Base-by-base conservation (phyloP, 2,113 vertebrate species). In the Ophthalmolycus amberensis region DNA sequence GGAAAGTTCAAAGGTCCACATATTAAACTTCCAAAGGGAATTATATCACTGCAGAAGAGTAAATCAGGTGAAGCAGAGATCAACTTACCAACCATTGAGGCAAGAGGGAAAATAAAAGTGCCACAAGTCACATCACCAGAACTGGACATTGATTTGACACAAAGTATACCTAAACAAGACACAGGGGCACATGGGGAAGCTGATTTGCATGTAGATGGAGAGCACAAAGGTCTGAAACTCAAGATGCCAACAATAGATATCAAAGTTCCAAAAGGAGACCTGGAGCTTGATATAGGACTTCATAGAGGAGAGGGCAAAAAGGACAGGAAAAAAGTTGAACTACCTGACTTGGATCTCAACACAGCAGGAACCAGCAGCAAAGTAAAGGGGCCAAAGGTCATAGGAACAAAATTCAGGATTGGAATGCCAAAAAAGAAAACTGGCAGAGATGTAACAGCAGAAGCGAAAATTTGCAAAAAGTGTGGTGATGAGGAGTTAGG, bases 371-470 rank as follows among this genome's bases (percentile, higher is more conserved):
- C 54, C 0, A 91, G 79, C 11, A 27, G 18, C 0, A 93, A 91
- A 80, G 75, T 37, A 25, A 94, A 94, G 32, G 94, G 84, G 0
- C 68, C 90, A 48, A 88, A 89, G 80, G 66, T 94, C 11, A 96
- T 94, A 90, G 93, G 93, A 71, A 90, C 91, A 22, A 94, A 93
- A 71, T 93, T 95, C 32, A 93, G 94, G 75, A 94, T 94, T 38
- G 93, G 91, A 71, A 88, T 90, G 82, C 90, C 93, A 71, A 95
- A 95, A 76, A 91, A 85, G 83, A 95, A 94, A 74, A 66, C 71
- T 9, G 80, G 76, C 27, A 72, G 10, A 72, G 81, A 90, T 32
- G 46, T 69, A 0, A 90, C 80, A 52, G 77, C 74, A 4, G 93
- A 94, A 32, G 54, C 14, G 8, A 90, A 88, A 65, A 88, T 60